Conservation (phyloP, 2,888 invertebrate genomes). For the Drosophila bunnanda region DNA sequence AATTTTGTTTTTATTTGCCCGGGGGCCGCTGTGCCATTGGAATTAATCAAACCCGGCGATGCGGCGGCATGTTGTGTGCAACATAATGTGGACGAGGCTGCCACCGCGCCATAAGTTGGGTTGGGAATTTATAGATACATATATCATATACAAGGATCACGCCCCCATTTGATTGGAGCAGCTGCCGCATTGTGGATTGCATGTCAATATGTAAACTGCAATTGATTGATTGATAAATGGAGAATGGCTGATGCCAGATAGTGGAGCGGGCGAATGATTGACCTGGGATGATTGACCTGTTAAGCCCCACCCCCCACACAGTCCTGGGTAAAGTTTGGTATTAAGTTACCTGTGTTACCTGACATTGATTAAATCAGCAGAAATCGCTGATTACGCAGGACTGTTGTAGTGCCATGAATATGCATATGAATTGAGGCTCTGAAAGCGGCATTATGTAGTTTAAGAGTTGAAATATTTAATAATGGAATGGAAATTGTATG, state of each 20-base stretch:
- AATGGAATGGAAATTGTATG: not conserved
- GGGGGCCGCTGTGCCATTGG: conserved; percentile 42
- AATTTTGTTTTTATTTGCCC: conserved; percentile 60
- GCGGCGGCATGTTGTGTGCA: conserved; percentile 31
- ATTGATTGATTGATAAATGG: conserved; percentile 53
- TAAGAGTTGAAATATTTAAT: not conserved
- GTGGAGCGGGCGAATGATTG: not conserved
- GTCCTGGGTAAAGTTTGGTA: conserved; percentile 7
- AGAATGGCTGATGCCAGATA: conserved; percentile 18
- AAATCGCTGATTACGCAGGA: not conserved
- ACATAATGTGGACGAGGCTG: conserved; percentile 18
- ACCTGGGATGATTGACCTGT: conserved; percentile 27
- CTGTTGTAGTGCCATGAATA: no score
- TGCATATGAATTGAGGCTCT: not conserved
- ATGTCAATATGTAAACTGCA: conserved; percentile 43
- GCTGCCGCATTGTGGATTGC: conserved; percentile 43
- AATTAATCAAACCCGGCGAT: conserved; percentile 74
- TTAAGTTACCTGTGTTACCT: conserved; percentile 3
- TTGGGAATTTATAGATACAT: not conserved
- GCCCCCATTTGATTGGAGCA: conserved; percentile 37
- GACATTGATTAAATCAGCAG: conserved; percentile 22
- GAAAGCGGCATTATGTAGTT: no score
- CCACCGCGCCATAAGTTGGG: not conserved
- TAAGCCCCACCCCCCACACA: conserved; percentile 1
- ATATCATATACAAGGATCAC: conserved; percentile 14